These are phyloP conservation scores for Diplodus puntazzo DNA, from an alignment of 2,797 vertebrate genomes.

Conservation along the genomic window DNA sequence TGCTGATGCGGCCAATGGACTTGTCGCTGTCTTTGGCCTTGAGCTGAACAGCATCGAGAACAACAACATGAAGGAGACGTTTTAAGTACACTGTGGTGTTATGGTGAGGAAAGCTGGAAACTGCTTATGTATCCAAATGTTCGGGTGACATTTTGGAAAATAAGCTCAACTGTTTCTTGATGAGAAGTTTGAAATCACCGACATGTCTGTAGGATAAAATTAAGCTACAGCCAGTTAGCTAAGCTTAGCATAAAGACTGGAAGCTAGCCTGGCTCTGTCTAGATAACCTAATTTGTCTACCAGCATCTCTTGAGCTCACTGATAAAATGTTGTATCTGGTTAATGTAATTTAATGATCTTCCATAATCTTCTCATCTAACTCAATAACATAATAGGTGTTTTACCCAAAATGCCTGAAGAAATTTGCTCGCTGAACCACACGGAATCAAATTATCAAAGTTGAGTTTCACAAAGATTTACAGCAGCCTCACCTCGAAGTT, in stretches of 20 bases:
- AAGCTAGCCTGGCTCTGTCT: background rate
- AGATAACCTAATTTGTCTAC: background rate
- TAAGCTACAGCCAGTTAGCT: background rate
- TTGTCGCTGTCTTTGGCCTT: constrained; percentile 82
- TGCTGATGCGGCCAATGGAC: constrained; percentile 91
- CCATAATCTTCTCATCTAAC: background rate
- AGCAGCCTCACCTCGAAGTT: constrained; percentile 89
- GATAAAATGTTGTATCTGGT: background rate
- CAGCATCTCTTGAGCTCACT: background rate
- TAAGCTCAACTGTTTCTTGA: background rate
- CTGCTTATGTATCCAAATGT: background rate
- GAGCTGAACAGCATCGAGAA: constrained; percentile 78
- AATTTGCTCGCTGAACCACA: background rate
- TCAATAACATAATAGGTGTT: background rate
- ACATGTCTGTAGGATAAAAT: background rate
- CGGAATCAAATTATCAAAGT: background rate
- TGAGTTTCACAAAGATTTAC: background rate
- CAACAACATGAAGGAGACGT: background rate
- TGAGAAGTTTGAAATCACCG: background rate
- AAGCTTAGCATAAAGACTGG: background rate
- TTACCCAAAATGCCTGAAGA: background rate
- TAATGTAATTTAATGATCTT: no score
- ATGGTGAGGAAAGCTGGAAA: background rate
- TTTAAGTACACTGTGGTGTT: background rate
- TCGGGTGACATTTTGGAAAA: background rate